phyloP scores from a whole-genome alignment of 2,113 vertebrate species.

The Oreotrochilus melanogaster region DNA sequence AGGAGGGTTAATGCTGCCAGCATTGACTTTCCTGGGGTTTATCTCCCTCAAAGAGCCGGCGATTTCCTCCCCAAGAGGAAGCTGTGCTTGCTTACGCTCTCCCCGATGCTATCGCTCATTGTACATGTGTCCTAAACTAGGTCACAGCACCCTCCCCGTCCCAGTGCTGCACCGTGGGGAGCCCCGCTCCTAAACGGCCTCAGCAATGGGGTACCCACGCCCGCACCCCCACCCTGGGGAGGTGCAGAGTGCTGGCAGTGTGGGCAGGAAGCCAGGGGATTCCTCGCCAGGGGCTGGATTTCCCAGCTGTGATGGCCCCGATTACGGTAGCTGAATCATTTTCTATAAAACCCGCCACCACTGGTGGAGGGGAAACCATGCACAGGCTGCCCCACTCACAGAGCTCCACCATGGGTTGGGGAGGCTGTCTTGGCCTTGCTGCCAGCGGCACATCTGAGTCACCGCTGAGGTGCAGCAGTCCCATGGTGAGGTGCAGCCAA shows the following conservation, averaged over 20 bases:
- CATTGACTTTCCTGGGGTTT: neutral
- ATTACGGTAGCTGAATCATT: constrained; percentile 61
- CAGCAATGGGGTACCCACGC: neutral
- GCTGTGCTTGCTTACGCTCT: constrained; percentile 1
- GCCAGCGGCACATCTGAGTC: constrained; percentile 26
- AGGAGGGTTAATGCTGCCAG: neutral
- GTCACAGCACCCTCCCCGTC: constrained; percentile 23
- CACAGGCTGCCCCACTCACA: neutral
- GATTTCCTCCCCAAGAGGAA: constrained; percentile 63
- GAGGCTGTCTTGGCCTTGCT: neutral
- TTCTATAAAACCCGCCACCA: neutral
- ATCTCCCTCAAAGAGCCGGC: constrained; percentile 24
- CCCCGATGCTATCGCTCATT: constrained; percentile 39
- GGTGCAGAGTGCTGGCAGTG: neutral
- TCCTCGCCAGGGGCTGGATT: constrained; percentile 40
- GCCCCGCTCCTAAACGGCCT: neutral
- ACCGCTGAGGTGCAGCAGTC: neutral
- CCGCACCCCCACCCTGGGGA: neutral
- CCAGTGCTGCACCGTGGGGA: neutral
- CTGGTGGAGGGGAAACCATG: neutral
- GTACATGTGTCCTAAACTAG: constrained; percentile 9
- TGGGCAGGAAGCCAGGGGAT: constrained; percentile 45
- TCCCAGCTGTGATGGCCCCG: constrained; percentile 39
- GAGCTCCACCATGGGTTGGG: neutral
- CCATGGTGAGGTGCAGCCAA: neutral